Evolutionary conservation across 2,888 invertebrate genomes (phyloP).

Genomic region (Trypoxylon attenuatum): DNA sequence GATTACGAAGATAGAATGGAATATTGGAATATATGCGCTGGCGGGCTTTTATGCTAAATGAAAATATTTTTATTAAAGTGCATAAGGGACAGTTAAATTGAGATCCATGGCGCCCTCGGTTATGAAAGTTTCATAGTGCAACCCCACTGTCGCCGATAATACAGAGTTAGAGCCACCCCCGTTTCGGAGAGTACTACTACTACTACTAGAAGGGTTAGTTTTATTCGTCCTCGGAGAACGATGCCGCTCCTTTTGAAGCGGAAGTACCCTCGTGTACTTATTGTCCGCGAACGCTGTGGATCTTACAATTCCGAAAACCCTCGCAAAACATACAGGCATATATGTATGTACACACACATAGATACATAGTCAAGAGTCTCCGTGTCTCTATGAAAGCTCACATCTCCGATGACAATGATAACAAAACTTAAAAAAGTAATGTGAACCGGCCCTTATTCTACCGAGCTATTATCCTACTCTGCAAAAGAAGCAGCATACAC

Average conservation of each 20-base stretch:
- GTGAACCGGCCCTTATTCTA: no score
- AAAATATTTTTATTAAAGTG: constrained; percentile 29
- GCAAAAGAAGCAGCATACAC: no score
- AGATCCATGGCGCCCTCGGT: constrained; percentile 33
- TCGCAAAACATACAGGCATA: background rate
- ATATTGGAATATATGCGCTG: no score
- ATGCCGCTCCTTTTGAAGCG: constrained; percentile 19
- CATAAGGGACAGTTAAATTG: constrained; percentile 3
- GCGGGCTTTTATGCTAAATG: constrained; percentile 27
- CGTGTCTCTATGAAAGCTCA: background rate
- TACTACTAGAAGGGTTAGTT: constrained; percentile 18
- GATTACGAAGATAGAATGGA: no score
- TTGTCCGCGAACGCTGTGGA: constrained; percentile 15
- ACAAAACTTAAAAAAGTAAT: constrained; percentile 2
- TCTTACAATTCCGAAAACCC: constrained; percentile 12
- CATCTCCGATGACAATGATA: background rate
- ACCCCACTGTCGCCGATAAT: constrained; percentile 28
- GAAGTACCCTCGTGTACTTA: constrained; percentile 15
- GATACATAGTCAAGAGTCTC: no score
- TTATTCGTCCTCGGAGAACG: constrained; percentile 38
- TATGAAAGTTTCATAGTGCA: constrained; percentile 34
- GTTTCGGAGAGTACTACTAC: background rate
- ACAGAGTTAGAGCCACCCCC: constrained; percentile 25
- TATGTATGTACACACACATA: no score
- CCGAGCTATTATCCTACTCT: no score